Base-by-base conservation (phyloP, 2,888 invertebrate genomes). In the Polyommatus iphigenia region DNA sequence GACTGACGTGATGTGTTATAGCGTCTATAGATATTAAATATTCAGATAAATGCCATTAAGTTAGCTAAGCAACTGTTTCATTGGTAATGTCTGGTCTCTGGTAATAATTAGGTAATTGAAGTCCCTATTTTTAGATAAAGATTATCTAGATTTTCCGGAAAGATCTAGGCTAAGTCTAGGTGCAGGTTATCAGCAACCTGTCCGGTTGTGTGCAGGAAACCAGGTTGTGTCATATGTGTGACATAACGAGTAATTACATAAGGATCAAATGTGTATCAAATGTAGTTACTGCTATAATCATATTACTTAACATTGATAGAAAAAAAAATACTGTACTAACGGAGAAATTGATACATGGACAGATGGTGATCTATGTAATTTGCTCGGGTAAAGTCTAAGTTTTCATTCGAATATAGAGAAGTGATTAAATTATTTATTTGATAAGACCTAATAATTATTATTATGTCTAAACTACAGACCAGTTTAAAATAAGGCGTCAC, bases 111-210 rank as follows among this genome's bases (percentile, higher is more conserved):
- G 18, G 29, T 29, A 32, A 32, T 67, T 3, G 10, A 24, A 24
- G 8, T 15, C 6, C 18, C 67, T 67, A 67, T 32, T 67, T 67
- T 29, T 29, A 29, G 67, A 67, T 15, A 29, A 67, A 32, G 29
- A 67, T 29, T 15, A 29, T 67, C 67, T 67, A 32, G 29, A 67
- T 32, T 67, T 67, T 67, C 67, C 67, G 29, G 67, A 67, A 67
- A 67, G 67, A 32, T 67, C 29, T 67, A 67, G 67, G 67, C 29
- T 62, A 62, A 20, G 46, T 20, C 62, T 24, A 24, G 20, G 29
- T 67, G 6, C 67, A 67, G 67, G 67, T 67, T 67, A 67, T 29
- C 67, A 29, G 67, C 18, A 67, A 32, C 67, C 67, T 67, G 67
- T 62, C 62, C 24, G 24, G 62, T 29, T 32, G 6, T 67, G 18